phyloP scores from a whole-genome alignment of 2,888 invertebrate species.

The Sussaba pulchella region DNA sequence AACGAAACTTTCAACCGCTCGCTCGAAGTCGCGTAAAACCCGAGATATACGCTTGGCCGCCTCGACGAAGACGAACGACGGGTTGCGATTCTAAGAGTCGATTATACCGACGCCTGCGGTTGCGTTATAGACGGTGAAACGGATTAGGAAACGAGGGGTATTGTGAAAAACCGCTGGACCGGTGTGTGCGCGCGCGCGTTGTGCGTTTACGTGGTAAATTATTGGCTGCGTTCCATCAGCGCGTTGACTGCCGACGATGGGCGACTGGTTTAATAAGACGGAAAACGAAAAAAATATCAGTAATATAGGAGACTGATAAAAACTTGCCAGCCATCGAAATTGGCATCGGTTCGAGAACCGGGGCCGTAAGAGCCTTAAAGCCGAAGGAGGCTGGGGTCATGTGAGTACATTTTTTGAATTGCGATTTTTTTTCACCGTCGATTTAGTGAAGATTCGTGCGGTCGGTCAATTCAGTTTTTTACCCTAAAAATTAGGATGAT shows the following conservation, averaged over 20 bases:
- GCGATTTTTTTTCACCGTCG: not conserved
- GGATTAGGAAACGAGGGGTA: not conserved
- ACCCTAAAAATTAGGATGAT: too few species aligned
- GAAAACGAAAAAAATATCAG: too few species aligned
- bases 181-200: constrained; percentile 20
- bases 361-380: not conserved
- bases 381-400: not conserved
- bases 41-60: too few species aligned
- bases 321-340: constrained; percentile 27
- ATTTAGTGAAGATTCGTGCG: not conserved
- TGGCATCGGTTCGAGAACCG: constrained; percentile 3
- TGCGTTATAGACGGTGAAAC: not conserved
- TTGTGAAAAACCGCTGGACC: constrained; percentile 42
- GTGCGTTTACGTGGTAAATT: constrained; percentile 45
- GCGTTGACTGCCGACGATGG: not conserved
- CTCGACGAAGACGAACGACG: too few species aligned
- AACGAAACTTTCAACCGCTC: not conserved
- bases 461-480: too few species aligned
- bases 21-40: not conserved
- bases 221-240: constrained; percentile 45
- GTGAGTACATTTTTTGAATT: not conserved
- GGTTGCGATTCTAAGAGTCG: not conserved
- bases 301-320: constrained; percentile 9
- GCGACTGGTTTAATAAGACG: constrained; percentile 18
- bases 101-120: constrained; percentile 6